These are phyloP conservation scores for Zeuzera pyrina DNA, from an alignment of 2,888 invertebrate genomes.

Conservation along the genomic window DNA sequence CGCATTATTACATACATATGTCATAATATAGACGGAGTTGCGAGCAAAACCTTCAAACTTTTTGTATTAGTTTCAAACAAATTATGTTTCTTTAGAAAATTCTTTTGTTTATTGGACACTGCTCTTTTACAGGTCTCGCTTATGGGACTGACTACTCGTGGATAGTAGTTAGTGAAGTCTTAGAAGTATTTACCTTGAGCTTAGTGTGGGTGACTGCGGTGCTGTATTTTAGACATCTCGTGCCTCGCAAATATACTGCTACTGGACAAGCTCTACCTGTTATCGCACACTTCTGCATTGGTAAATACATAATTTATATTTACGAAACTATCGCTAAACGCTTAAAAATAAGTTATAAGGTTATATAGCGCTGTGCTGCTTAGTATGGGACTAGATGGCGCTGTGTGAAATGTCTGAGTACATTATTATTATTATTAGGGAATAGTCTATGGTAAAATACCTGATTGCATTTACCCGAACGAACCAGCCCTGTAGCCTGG, in stretches of 20 bases:
- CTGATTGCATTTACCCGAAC: too few species aligned
- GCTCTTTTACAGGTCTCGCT: slow-evolving; percentile 69
- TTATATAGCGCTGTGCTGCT: neutral
- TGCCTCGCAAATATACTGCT: slow-evolving; percentile 83
- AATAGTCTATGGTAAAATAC: too few species aligned
- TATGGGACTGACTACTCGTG: slow-evolving; percentile 74
- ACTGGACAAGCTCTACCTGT: slow-evolving; percentile 86
- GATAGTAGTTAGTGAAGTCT: slow-evolving; percentile 78
- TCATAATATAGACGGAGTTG: too few species aligned
- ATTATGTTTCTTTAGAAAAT: too few species aligned
- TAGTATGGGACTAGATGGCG: neutral
- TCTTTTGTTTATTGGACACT: too few species aligned
- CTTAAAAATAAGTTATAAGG: neutral
- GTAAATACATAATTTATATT: slow-evolving; percentile 28
- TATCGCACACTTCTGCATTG: slow-evolving; percentile 84
- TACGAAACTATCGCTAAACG: neutral
- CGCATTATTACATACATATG: too few species aligned
- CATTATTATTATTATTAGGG: too few species aligned
- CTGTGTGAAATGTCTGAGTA: too few species aligned
- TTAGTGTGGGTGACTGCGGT: slow-evolving; percentile 87
- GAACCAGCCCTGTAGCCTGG: too few species aligned
- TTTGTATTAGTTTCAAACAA: too few species aligned
- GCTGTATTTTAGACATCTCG: slow-evolving; percentile 85
- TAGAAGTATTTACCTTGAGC: slow-evolving; percentile 84
- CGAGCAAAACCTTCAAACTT: too few species aligned